Percentiles rank a stretch among this genome's conserved stretches.
Conservation (phyloP, 2,113 vertebrate species). For the Epinephelus fuscoguttatus region DNA sequence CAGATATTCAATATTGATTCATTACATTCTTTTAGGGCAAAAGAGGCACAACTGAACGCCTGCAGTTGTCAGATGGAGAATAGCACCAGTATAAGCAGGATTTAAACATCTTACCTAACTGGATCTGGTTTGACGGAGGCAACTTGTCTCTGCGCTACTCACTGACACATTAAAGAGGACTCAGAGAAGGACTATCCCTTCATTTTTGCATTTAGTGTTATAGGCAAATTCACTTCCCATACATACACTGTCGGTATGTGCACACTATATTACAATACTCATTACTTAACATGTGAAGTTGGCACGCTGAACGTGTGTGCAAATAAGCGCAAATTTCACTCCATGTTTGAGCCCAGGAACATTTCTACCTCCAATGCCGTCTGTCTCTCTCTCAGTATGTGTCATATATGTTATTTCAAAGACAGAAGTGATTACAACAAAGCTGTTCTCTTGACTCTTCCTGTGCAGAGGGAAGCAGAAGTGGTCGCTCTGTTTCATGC, state of each 20-base stretch:
- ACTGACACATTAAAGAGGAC: neutral
- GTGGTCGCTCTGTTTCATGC: conserved; percentile 69
- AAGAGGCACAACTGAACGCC: conserved; percentile 45
- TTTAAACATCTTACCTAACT: conserved; percentile 53
- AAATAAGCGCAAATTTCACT: conserved; percentile 9
- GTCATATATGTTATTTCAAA: conserved; percentile 53
- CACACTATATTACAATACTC: neutral
- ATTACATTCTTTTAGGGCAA: conserved; percentile 59
- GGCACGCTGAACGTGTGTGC: neutral
- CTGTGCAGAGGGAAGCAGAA: conserved; percentile 72
- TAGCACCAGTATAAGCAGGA: conserved; percentile 52
- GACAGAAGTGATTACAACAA: conserved; percentile 73
- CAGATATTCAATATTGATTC: conserved; percentile 77
- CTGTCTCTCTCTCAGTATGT: neutral
- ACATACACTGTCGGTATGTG: neutral
- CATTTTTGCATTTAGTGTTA: conserved; percentile 8
- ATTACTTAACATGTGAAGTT: conserved; percentile 10
- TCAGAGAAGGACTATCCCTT: neutral
- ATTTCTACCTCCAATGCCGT: neutral
- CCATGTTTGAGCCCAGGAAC: neutral
- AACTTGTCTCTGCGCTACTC: conserved; percentile 15
- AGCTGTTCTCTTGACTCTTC: conserved; percentile 60
- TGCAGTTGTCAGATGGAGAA: conserved; percentile 65
- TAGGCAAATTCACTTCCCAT: neutral
- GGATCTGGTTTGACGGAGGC: conserved; percentile 49